phyloP scores from a whole-genome alignment of 2,888 invertebrate species.

The Alsophila aescularia region DNA sequence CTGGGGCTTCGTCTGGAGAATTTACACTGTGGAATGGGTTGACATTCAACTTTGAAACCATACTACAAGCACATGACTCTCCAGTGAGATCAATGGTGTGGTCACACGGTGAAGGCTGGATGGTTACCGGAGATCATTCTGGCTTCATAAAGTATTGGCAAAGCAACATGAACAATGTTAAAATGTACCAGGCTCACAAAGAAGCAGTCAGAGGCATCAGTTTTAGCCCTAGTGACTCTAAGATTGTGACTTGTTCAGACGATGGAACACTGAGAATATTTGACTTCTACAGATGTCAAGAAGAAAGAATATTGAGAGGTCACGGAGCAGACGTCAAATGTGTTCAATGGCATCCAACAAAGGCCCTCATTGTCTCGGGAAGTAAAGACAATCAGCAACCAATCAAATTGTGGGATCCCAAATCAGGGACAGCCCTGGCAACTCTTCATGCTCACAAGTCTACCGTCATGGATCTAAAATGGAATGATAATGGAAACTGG shows the following conservation, averaged over 20 bases:
- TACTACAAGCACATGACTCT: conserved; percentile 99
- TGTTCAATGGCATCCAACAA: conserved; percentile 99
- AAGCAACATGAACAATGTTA: conserved; percentile 99
- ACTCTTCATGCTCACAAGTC: conserved; percentile 99
- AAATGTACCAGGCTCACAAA: conserved; percentile 99
- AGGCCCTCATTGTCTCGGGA: conserved; percentile 98
- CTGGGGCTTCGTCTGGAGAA: conserved; percentile 99
- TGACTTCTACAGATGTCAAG: conserved; percentile 98
- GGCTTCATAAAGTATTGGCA: conserved; percentile 99
- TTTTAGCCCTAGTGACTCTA: conserved; percentile 99
- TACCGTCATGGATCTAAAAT: conserved; percentile 99
- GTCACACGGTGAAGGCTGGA: conserved; percentile 99
- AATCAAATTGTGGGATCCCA: conserved; percentile 99
- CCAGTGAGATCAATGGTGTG: conserved; percentile 99
- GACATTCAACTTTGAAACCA: conserved; percentile 99
- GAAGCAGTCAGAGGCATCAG: conserved; percentile 99
- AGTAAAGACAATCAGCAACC: conserved; percentile 99
- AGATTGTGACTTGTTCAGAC: conserved; percentile 99
- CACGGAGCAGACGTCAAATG: conserved; percentile 99
- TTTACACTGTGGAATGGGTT: conserved; percentile 99
- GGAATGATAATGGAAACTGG: conserved; percentile 99
- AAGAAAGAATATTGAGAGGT: conserved; percentile 96
- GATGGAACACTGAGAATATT: conserved; percentile 99
- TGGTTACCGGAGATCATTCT: conserved; percentile 99
- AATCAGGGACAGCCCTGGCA: conserved; percentile 96